Percentiles rank a stretch among this genome's conserved stretches.
phyloP scores from a whole-genome alignment of 2,113 vertebrate genomes.

The Gallinago paraguaiae region DNA sequence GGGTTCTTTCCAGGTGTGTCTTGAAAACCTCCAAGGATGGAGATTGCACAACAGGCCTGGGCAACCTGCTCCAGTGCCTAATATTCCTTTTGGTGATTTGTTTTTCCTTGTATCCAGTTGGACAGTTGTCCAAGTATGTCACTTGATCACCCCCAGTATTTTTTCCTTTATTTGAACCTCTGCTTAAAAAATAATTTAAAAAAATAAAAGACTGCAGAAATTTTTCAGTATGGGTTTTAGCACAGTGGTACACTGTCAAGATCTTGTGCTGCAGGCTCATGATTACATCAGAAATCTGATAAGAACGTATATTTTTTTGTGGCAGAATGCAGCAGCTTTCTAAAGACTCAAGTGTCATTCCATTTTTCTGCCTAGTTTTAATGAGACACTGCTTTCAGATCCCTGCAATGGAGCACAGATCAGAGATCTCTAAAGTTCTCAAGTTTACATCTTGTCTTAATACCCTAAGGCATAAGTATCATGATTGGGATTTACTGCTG shows the following conservation, averaged over 20 bases:
- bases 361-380: accelerated
- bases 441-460: background rate
- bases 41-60: background rate
- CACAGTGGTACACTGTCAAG: background rate
- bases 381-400: background rate
- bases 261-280: background rate
- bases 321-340: background rate
- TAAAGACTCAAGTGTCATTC: background rate
- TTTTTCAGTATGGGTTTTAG: background rate
- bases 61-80: background rate
- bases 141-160: background rate
- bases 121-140: background rate
- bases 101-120: background rate
- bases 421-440: background rate
- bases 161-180: background rate
- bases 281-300: background rate
- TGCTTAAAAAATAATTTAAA: background rate
- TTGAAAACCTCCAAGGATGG: background rate
- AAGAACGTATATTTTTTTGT: background rate
- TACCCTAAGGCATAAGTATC: background rate
- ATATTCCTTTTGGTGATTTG: background rate
- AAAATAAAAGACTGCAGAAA: background rate
- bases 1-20: background rate
- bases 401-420: background rate
- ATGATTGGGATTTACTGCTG: conserved; percentile 29